Percentiles rank a stretch among this genome's conserved stretches.
These are phyloP conservation scores for Steinernema khuongi DNA, from an alignment of 1,140 invertebrate genomes.

Conservation along the genomic window DNA sequence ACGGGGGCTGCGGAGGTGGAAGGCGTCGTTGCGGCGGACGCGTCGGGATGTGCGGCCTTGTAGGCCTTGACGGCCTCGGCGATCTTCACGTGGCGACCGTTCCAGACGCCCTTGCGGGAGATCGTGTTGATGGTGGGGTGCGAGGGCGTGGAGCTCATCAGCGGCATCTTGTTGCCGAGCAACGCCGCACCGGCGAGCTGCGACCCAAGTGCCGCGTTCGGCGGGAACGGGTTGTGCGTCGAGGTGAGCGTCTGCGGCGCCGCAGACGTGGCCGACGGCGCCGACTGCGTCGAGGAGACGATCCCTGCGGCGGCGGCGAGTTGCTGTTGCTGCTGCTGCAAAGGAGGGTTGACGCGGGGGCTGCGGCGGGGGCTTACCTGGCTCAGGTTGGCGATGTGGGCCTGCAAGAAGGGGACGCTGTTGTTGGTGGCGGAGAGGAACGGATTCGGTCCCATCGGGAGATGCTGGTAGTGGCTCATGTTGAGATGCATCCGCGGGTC, in stretches of 20 bases:
- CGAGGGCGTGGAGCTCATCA: not conserved
- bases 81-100: not conserved
- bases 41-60: not conserved
- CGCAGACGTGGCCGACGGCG: not conserved
- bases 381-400: not conserved
- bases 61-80: not conserved
- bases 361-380: not conserved
- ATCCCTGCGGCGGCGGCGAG: not conserved
- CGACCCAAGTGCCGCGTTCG: not conserved
- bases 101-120: not conserved
- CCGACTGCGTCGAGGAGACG: not conserved
- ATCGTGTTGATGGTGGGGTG: not conserved
- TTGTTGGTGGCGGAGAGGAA: not conserved
- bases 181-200: not conserved
- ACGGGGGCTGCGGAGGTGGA: not conserved
- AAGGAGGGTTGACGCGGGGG: not conserved
- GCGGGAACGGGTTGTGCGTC: not conserved
- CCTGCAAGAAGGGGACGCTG: not conserved
- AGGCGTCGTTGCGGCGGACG: not conserved
- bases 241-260: not conserved
- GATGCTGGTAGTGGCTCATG: not conserved
- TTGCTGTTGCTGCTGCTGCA: constrained; percentile 9
- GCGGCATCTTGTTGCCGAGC: not conserved
- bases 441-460: not conserved
- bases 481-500: not conserved